These are phyloP conservation scores for Mus minutoides DNA, from an alignment of 2,797 vertebrate genomes.

Conservation along the genomic window DNA sequence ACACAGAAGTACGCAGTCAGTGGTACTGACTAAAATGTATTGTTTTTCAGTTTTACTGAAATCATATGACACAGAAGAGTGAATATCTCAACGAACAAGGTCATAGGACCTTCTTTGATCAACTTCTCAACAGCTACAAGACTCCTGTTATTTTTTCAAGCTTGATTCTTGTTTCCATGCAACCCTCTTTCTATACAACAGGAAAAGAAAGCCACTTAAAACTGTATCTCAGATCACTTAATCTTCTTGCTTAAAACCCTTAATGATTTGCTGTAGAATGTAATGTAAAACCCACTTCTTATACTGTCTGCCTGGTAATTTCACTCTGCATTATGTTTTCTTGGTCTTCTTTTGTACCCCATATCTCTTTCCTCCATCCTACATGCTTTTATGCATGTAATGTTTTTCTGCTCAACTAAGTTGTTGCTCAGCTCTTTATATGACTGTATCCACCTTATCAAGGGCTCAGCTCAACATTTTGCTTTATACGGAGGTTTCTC, in stretches of 20 bases:
- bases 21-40: background rate
- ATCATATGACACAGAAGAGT: background rate
- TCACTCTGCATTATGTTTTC: background rate
- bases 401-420: background rate
- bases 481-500: background rate
- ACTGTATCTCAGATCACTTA: background rate
- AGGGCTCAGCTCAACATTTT: background rate
- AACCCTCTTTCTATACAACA: background rate
- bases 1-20: background rate
- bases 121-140: background rate
- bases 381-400: background rate
- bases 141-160: background rate
- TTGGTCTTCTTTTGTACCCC: background rate
- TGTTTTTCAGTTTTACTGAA: background rate
- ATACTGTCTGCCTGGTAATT: background rate
- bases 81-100: background rate
- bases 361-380: background rate
- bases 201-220: conserved; percentile 12
- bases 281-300: conserved; percentile 11
- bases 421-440: background rate
- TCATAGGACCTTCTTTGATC: background rate
- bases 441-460: background rate
- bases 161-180: background rate
- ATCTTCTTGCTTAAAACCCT: background rate
- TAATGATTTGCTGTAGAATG: background rate